Evolutionary conservation across 1,140 invertebrate species (phyloP), one percentile per base, ranked within the genome.

Genomic region (Camponotus floridanus): DNA sequence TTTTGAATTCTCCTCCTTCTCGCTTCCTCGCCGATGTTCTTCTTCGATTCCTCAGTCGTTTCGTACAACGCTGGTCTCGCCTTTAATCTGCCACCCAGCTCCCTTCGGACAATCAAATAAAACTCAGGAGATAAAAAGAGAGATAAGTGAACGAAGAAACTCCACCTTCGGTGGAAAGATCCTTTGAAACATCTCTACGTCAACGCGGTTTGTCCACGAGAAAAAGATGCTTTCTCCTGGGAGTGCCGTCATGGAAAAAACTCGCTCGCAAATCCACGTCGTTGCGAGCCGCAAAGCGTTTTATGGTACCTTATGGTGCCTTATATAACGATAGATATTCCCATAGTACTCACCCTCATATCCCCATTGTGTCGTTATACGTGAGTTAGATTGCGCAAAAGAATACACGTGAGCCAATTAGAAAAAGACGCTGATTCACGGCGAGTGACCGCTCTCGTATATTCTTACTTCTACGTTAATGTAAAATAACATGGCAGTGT

Each of bases 41-140:
- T 61, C 31, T 70, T 42, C 55, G 42, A 51, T 51, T 26, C 65
- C n/a, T 39, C 26, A 67, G 36, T 48, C 85, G 67, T 76, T 64
- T 88, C 67, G 31, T 57, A 39, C 59, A 51, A 55, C 42, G 65
- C 48, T 51, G 62, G 48, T 26, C 67, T 33, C 62, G 21, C 55
- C 85, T 78, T 65, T 62, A 67, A 59, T 81, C 70, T 88, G 67
- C 61, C 73, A 74, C 51, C 78, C 55, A 70, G 48, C 67, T 64
- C 55, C 59, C 85, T 51, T 33, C 48, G 31, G 61, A 76, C 78
- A 87, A 90, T 88, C 87, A 86, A 88, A 87, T 83, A 81, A 74
- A 89, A 73, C 76, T 88, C 86, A 65, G 78, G 59, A 84, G 87
- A 89, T 88, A 89, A 89, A 88, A 81, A 62, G 70, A 70, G 33